Evolutionary conservation across 92 coral and sea anemone species (phyloP), one percentile per base, ranked within the genome.

Genomic region (Plumapathes pennacea): DNA sequence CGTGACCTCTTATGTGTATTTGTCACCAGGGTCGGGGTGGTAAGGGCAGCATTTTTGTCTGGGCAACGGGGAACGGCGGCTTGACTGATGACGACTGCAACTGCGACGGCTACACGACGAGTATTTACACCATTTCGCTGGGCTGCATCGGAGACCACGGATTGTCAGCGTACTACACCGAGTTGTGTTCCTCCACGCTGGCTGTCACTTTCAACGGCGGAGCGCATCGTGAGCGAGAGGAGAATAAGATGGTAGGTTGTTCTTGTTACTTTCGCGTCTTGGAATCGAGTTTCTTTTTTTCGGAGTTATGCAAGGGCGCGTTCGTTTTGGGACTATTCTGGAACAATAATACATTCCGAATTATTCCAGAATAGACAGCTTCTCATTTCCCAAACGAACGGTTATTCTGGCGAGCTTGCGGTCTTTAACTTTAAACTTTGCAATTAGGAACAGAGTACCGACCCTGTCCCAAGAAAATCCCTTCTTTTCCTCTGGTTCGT

Each of bases 41-140:
- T 0, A 89, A 85, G 37, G 97, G 97, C 9, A 89, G 76, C 69
- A 76, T 89, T 80, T 89, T 67, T 32, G 97, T 89, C 46, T 89
- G 97, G 97, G 97, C 97, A 37, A 89, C 97, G 13, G 97, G 97
- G 4, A 89, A 89, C 44, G 97, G 97, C 10, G 97, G 97, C 6
- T 86, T 89, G 41, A 89, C 97, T 48, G 96, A 89, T 49, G 96
- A 88, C 57, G 96, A 88, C 48, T 88, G 96, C 33, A 88, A 88
- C 74, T 88, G 96, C 55, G 96, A 88, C 55, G 96, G 96, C 1
- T 88, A 88, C 71, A 88, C 96, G 9, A 88, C 96, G 20, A 88
- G 96, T 69, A 84, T 88, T 40, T 89, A 89, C 57, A 89, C 97
- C 10, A 77, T 89, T 36, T 89, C 97, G 13, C 72, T 89, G 9